phyloP scores from a whole-genome alignment of 2,888 invertebrate species.

The Rhingia campestris region DNA sequence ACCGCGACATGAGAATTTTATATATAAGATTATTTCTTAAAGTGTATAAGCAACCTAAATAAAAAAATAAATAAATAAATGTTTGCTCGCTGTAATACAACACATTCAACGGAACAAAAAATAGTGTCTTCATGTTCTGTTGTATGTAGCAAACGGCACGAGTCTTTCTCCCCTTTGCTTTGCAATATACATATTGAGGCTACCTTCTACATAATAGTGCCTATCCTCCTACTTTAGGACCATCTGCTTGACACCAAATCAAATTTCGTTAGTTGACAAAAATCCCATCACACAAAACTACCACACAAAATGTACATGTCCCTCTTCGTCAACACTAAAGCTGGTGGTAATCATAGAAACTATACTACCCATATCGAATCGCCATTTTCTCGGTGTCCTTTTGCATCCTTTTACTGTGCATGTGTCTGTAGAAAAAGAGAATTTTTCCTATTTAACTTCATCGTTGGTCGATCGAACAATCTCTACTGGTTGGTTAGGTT shows the following conservation, averaged over 20 bases:
- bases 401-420: slow-evolving; percentile 54
- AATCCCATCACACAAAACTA: slow-evolving; percentile 59
- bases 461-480: slow-evolving; percentile 27
- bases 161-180: slow-evolving; percentile 12
- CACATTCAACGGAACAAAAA: no score
- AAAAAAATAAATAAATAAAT: no score
- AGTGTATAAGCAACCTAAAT: no score
- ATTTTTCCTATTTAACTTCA: slow-evolving; percentile 59
- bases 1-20: no score
- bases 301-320: slow-evolving; percentile 27
- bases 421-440: slow-evolving; percentile 43
- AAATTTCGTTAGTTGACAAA: slow-evolving; percentile 71
- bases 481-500: slow-evolving; percentile 37
- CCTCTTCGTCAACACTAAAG: slow-evolving; percentile 24
- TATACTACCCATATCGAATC: slow-evolving; percentile 73
- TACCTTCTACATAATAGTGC: slow-evolving; percentile 18
- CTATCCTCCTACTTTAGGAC: slow-evolving; percentile 53
- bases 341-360: slow-evolving; percentile 69
- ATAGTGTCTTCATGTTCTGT: no score
- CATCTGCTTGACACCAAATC: slow-evolving; percentile 71
- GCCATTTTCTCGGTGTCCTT: slow-evolving; percentile 77
- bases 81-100: no score
- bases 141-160: slow-evolving; percentile 24
- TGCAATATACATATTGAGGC: neutral
- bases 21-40: no score